Evolutionary conservation across 2,888 invertebrate species (phyloP).

Genomic region (Podotricha telesiphe): DNA sequence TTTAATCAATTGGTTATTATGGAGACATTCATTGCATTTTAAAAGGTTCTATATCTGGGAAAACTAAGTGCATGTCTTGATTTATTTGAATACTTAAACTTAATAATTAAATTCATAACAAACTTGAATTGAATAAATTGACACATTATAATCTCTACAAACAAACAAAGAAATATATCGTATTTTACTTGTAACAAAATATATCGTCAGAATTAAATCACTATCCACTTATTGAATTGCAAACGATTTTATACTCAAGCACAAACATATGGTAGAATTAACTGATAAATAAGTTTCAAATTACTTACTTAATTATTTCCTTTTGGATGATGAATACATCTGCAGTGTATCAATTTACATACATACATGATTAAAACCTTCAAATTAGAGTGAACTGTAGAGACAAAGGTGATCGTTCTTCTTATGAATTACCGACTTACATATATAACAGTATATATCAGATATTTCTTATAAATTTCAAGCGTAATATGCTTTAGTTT

Average conservation of each 20-base stretch:
- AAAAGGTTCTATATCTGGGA: too few species aligned
- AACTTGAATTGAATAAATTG: neutral
- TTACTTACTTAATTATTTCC: slow-evolving; percentile 30
- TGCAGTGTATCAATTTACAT: slow-evolving; percentile 33
- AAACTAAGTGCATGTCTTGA: too few species aligned
- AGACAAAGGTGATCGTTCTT: slow-evolving; percentile 29
- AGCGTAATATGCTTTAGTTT: too few species aligned
- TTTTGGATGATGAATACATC: slow-evolving; percentile 31
- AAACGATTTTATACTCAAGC: neutral
- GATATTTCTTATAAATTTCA: too few species aligned
- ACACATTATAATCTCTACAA: too few species aligned
- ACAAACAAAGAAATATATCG: too few species aligned
- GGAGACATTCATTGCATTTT: neutral
- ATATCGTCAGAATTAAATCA: neutral
- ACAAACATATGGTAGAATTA: slow-evolving; percentile 24
- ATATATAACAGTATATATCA: neutral
- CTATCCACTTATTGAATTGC: neutral
- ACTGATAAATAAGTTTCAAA: slow-evolving; percentile 30
- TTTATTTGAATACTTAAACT: neutral
- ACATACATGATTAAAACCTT: slow-evolving; percentile 26
- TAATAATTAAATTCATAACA: neutral
- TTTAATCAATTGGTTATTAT: neutral
- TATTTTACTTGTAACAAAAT: neutral
- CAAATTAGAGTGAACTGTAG: slow-evolving; percentile 29
- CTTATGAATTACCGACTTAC: neutral